Evolutionary conservation across 2,888 invertebrate genomes (phyloP).

Genomic region (Agrotis puta): DNA sequence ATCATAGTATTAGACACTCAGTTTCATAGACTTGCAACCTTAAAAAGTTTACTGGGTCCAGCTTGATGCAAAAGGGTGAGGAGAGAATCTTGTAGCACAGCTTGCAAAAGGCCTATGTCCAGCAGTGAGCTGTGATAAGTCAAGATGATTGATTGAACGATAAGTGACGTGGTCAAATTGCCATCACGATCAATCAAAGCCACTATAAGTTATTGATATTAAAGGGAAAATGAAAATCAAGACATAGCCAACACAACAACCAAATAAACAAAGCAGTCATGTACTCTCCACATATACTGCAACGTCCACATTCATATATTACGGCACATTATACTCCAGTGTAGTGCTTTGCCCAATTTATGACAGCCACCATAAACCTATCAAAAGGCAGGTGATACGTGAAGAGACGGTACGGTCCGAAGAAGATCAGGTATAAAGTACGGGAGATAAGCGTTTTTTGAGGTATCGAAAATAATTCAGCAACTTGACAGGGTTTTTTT

Average conservation of each 20-base stretch:
- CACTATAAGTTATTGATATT: not conserved
- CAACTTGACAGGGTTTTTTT: not conserved
- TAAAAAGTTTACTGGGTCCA: not conserved
- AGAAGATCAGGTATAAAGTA: constrained; percentile 42
- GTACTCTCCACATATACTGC: not conserved
- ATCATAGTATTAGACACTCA: no score
- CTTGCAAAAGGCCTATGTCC: not conserved
- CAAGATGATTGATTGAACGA: not conserved
- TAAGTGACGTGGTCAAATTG: not conserved
- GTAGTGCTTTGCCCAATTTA: constrained; percentile 68
- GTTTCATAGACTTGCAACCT: no score
- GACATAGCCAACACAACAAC: not conserved
- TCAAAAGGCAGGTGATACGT: constrained; percentile 79
- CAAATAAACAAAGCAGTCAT: constrained; percentile 14
- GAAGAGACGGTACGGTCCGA: constrained; percentile 71
- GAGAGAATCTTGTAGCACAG: no score
- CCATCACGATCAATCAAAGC: not conserved
- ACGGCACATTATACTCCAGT: constrained; percentile 38
- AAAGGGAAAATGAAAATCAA: not conserved
- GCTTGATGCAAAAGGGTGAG: not conserved
- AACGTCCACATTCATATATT: constrained; percentile 39
- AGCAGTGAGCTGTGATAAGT: not conserved
- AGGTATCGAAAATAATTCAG: not conserved
- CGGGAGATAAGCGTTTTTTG: not conserved
- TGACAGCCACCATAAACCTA: constrained; percentile 80